Conservation (phyloP, 2,797 vertebrate genomes). For the Dicrostonyx torquatus region DNA sequence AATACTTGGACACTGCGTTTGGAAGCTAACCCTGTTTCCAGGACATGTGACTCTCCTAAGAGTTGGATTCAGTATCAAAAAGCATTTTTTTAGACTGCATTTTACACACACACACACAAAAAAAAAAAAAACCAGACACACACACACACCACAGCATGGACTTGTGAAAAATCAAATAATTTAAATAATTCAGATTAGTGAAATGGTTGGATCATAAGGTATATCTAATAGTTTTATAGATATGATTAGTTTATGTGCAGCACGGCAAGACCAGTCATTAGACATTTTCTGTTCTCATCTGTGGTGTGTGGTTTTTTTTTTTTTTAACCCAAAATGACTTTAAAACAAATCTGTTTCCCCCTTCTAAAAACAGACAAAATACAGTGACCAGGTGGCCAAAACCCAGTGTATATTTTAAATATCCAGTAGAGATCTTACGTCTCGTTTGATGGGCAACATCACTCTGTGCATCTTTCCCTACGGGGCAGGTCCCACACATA, state of each 20-base stretch:
- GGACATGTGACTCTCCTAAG: not conserved
- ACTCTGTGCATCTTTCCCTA: not conserved
- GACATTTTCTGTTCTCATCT: not conserved
- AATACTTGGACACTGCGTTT: not conserved
- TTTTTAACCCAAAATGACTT: not conserved
- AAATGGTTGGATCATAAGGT: not conserved
- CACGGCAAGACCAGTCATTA: not conserved
- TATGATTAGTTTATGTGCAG: not conserved
- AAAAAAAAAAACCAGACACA: no score
- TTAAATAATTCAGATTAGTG: constrained; percentile 38
- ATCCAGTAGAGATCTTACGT: not conserved
- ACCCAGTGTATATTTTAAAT: not conserved
- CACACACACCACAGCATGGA: not conserved
- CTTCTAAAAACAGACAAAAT: constrained; percentile 26
- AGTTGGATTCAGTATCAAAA: constrained; percentile 48
- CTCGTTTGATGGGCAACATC: not conserved
- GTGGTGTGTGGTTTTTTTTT: no score
- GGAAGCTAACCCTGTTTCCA: constrained; percentile 29
- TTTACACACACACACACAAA: not conserved
- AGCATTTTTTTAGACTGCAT: not conserved
- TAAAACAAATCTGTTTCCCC: constrained; percentile 11
- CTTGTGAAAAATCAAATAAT: constrained; percentile 50
- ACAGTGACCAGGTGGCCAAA: constrained; percentile 13
- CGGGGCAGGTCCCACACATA: not conserved
- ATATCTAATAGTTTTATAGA: not conserved